Evolutionary conservation across 2,888 invertebrate genomes (phyloP).

Genomic region (Aphodius granarius): DNA sequence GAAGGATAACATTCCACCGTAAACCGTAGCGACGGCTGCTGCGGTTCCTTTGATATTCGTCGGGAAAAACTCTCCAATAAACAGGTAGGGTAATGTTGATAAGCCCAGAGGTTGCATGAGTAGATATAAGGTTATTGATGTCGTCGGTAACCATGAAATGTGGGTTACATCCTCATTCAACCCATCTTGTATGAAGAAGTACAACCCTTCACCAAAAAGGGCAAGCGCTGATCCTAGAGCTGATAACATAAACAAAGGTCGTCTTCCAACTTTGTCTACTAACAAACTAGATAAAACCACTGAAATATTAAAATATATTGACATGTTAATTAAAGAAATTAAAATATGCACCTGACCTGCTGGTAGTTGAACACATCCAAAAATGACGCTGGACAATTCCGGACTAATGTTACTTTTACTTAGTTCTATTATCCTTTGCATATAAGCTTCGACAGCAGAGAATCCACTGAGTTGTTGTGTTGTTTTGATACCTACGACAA

Average conservation of each 20-base stretch:
- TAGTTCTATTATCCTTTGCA: constrained; percentile 62
- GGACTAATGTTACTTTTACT: constrained; percentile 58
- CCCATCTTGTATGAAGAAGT: constrained; percentile 59
- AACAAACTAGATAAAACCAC: constrained; percentile 37
- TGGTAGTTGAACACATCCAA: constrained; percentile 60
- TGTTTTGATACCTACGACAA: constrained; percentile 57
- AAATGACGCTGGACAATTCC: constrained; percentile 60
- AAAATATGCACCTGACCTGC: constrained; percentile 51
- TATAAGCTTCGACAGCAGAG: constrained; percentile 61
- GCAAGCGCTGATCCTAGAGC: constrained; percentile 59
- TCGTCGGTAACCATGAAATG: constrained; percentile 58
- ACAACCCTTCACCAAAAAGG: constrained; percentile 56
- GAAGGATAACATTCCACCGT: constrained; percentile 61
- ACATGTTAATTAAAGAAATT: not conserved
- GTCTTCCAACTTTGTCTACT: constrained; percentile 59
- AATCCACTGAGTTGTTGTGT: constrained; percentile 64
- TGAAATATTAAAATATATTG: constrained; percentile 4
- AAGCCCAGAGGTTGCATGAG: constrained; percentile 63
- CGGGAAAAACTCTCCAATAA: constrained; percentile 66
- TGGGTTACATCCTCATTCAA: constrained; percentile 49
- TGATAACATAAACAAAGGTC: constrained; percentile 59
- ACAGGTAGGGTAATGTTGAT: constrained; percentile 63
- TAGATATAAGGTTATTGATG: constrained; percentile 61
- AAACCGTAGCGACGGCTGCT: constrained; percentile 60
- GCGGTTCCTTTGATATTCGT: constrained; percentile 65